Evolutionary conservation across 2,888 invertebrate genomes (phyloP).

Genomic region (Microctonus aethiopoides): DNA sequence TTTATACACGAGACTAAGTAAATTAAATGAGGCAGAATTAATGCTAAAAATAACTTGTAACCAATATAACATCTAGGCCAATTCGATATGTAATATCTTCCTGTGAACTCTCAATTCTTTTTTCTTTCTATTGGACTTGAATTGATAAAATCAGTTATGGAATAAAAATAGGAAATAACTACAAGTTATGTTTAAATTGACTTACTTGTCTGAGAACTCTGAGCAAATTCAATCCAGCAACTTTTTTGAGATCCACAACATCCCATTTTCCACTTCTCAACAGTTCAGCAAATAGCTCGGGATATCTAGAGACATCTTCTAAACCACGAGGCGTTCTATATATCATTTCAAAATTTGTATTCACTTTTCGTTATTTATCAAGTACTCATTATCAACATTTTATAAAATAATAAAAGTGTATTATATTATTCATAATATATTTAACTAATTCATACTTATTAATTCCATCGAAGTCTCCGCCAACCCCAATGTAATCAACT

Average conservation of each 20-base stretch:
- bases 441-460: constrained; percentile 68
- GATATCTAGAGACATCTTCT: constrained; percentile 79
- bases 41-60: too few species aligned
- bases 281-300: constrained; percentile 75
- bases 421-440: neutral
- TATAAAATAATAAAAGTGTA: too few species aligned
- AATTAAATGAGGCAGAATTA: too few species aligned
- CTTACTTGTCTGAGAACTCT: constrained; percentile 70
- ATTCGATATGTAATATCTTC: too few species aligned
- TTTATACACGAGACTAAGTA: too few species aligned
- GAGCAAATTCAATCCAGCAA: constrained; percentile 75
- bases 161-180: neutral
- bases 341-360: constrained; percentile 35
- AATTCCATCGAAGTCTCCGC: constrained; percentile 74
- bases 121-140: too few species aligned
- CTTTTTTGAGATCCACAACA: constrained; percentile 73
- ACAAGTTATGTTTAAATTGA: neutral
- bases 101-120: too few species aligned
- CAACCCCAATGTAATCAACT: constrained; percentile 74
- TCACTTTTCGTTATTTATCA: neutral
- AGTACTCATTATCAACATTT: too few species aligned
- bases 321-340: constrained; percentile 83
- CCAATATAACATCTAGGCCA: too few species aligned
- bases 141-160: too few species aligned
- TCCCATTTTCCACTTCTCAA: constrained; percentile 74